Conservation (phyloP, 2,888 invertebrate genomes). For the Oligia strigilis region DNA sequence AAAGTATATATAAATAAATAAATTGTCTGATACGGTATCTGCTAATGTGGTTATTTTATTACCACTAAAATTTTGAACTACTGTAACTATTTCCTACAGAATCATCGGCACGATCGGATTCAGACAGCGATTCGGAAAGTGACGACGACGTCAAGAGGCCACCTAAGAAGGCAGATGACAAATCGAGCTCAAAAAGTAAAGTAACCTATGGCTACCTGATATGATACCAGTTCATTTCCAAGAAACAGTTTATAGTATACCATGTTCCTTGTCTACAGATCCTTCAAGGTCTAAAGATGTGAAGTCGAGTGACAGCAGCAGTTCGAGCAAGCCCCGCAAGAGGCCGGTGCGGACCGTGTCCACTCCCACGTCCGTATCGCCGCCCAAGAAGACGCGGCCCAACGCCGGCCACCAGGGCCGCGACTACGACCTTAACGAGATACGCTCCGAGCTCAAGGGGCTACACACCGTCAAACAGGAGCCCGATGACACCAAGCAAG, state of each 20-base stretch:
- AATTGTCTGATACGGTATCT: neutral
- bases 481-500: constrained; percentile 82
- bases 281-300: constrained; percentile 82
- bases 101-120: constrained; percentile 85
- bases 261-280: constrained; percentile 69
- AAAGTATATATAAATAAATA: no score
- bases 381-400: constrained; percentile 82
- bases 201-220: neutral
- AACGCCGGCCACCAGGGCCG: constrained; percentile 85
- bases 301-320: constrained; percentile 85
- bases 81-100: constrained; percentile 71
- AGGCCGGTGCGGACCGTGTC: constrained; percentile 82
- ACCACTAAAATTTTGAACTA: neutral
- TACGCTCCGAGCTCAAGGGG: constrained; percentile 95
- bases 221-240: neutral
- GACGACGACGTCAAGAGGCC: constrained; percentile 86
- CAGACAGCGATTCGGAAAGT: constrained; percentile 89
- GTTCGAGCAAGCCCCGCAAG: constrained; percentile 85
- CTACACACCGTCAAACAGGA: constrained; percentile 90
- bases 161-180: constrained; percentile 84
- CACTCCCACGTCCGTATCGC: constrained; percentile 80
- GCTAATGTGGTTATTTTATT: neutral
- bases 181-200: constrained; percentile 80
- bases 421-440: constrained; percentile 96
- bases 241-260: constrained; percentile 4